phyloP scores from a whole-genome alignment of 2,113 vertebrate species.

The Dendrocopos noguchii region DNA sequence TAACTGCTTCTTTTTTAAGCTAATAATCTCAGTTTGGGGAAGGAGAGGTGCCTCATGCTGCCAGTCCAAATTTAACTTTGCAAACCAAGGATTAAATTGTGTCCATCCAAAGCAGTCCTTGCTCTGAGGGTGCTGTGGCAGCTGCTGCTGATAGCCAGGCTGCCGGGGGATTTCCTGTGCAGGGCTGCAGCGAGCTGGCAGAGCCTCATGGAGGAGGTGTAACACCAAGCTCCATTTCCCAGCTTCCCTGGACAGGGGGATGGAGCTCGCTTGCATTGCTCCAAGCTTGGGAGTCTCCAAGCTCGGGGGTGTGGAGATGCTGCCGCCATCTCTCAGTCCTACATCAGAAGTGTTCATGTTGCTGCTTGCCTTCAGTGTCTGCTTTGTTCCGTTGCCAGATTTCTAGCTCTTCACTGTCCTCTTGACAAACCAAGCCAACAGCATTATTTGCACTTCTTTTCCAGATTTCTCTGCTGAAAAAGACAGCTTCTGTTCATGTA shows the following conservation, averaged over 20 bases:
- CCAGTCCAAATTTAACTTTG: not conserved
- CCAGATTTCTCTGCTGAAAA: not conserved
- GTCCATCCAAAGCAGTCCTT: not conserved
- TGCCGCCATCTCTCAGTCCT: not conserved
- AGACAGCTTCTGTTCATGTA: not conserved
- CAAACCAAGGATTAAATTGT: not conserved
- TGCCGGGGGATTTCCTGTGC: not conserved
- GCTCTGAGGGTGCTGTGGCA: not conserved
- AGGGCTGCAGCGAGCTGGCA: not conserved
- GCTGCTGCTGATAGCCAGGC: not conserved
- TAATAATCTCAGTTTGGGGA: not conserved
- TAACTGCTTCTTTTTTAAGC: not conserved
- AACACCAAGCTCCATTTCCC: not conserved
- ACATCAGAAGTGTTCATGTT: not conserved
- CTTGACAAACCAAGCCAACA: not conserved
- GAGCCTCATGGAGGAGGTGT: not conserved
- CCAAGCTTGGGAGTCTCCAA: not conserved
- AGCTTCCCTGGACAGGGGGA: not conserved
- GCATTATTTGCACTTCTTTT: not conserved
- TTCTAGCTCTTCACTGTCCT: not conserved
- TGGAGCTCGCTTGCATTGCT: not conserved
- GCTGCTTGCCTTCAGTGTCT: not conserved
- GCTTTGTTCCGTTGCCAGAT: not conserved
- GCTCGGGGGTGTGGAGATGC: not conserved
- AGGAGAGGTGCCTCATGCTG: not conserved